Conservation (phyloP, 2,797 vertebrate species). For the Clamator glandarius region DNA sequence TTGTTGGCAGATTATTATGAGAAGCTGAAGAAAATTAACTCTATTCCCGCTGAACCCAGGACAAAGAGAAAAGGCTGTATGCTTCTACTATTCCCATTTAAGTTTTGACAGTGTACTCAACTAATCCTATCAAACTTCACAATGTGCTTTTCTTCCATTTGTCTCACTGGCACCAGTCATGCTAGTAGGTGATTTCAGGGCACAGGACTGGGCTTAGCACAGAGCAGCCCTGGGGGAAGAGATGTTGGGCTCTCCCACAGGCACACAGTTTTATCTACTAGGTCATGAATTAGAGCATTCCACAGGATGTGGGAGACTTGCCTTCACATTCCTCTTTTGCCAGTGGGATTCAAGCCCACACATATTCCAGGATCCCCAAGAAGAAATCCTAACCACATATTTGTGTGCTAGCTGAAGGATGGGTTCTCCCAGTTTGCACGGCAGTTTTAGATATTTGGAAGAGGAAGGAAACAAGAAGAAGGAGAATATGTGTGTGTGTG, state of each 20-base stretch:
- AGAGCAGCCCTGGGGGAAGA: not conserved
- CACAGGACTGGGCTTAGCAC: not conserved
- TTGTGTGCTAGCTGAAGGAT: not conserved
- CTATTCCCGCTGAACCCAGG: too few species aligned
- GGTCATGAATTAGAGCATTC: not conserved
- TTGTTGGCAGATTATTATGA: too few species aligned
- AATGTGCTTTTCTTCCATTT: not conserved
- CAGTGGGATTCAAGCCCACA: conserved; percentile 44
- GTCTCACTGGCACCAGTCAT: not conserved
- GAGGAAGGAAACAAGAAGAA: not conserved
- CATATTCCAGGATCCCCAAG: conserved; percentile 41
- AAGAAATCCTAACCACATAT: conserved; percentile 46
- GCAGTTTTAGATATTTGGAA: conserved; percentile 2
- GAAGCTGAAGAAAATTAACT: too few species aligned
- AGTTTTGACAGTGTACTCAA: not conserved
- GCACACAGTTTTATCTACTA: not conserved
- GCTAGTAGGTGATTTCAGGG: not conserved
- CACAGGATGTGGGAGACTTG: conserved; percentile 65
- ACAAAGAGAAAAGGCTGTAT: not conserved
- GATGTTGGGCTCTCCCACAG: conserved; percentile 16
- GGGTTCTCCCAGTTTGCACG: not conserved
- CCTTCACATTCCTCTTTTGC: conserved; percentile 38
- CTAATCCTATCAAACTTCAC: not conserved
- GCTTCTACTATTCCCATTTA: not conserved
- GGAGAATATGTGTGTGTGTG: not conserved